These are phyloP conservation scores for Rhynchopsitta pachyrhyncha DNA, from an alignment of 2,113 vertebrate species.

Conservation along the genomic window DNA sequence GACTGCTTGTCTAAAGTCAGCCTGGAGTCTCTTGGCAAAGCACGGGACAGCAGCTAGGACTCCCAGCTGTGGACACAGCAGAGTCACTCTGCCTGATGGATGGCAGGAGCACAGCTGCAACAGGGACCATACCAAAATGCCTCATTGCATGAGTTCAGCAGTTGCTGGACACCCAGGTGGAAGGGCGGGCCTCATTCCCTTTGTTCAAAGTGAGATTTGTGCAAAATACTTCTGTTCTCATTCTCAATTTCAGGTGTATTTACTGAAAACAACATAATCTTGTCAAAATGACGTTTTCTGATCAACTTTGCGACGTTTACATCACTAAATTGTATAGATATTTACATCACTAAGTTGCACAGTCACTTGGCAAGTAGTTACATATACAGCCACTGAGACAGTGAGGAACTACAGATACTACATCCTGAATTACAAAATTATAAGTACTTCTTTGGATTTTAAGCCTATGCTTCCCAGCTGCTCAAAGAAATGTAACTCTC, in stretches of 20 bases:
- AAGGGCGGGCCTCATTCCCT: background rate
- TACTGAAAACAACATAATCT: background rate
- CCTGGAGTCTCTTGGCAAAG: background rate
- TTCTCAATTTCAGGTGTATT: background rate
- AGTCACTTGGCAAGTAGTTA: background rate
- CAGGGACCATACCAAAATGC: background rate
- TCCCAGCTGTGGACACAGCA: background rate
- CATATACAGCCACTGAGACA: background rate
- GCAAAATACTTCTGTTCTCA: background rate
- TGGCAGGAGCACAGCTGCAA: background rate
- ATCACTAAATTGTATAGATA: background rate
- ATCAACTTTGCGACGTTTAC: background rate
- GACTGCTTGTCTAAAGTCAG: background rate
- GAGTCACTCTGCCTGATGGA: fast-evolving
- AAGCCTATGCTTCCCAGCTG: background rate
- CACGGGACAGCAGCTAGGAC: background rate
- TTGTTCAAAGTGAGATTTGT: background rate
- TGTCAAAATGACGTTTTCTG: background rate
- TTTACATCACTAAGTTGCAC: background rate
- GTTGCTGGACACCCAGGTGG: background rate
- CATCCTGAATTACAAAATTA: background rate
- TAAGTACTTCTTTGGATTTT: background rate
- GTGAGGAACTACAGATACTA: background rate
- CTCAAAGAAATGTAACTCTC: background rate
- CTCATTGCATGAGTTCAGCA: fast-evolving